Percentiles rank a stretch among this genome's conserved stretches.
These are phyloP conservation scores for Heterodera schachtii DNA, from an alignment of 1,140 invertebrate genomes.

Conservation along the genomic window DNA sequence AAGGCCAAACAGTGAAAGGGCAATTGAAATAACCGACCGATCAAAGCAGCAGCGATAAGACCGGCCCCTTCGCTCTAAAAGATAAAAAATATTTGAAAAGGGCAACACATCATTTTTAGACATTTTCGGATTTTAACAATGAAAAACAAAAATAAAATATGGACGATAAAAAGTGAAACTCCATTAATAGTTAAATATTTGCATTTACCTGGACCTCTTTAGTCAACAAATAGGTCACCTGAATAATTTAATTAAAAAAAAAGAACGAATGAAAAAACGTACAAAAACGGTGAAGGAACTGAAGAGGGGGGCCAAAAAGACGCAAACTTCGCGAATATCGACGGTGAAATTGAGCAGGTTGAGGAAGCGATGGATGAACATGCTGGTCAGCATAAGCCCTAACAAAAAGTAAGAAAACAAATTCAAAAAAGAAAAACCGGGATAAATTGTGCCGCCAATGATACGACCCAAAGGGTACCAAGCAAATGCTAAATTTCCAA, in stretches of 20 bases:
- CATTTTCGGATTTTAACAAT: too few species aligned
- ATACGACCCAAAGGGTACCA: slow-evolving; percentile 99
- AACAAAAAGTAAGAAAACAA: slow-evolving; percentile 76
- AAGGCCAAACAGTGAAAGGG: neutral
- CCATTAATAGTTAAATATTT: too few species aligned
- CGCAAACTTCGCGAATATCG: slow-evolving; percentile 97
- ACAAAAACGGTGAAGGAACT: slow-evolving; percentile 95
- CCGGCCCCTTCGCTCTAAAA: slow-evolving; percentile 92
- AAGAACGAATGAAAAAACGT: slow-evolving; percentile 80
- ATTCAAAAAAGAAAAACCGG: slow-evolving; percentile 61
- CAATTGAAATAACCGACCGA: slow-evolving; percentile 66
- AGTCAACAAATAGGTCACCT: slow-evolving; percentile 90
- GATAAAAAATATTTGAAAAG: neutral
- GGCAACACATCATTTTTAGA: too few species aligned
- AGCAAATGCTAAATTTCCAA: slow-evolving; percentile 76
- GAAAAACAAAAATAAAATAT: too few species aligned
- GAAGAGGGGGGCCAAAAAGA: slow-evolving; percentile 96
- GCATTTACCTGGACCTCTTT: slow-evolving; percentile 71
- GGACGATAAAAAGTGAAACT: too few species aligned
- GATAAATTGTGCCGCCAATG: slow-evolving; percentile 76
- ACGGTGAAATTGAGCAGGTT: slow-evolving; percentile 92
- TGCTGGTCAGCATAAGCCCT: slow-evolving; percentile 95
- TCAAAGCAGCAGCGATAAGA: slow-evolving; percentile 96
- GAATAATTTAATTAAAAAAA: slow-evolving; percentile 67
- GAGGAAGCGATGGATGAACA: slow-evolving; percentile 84